A percentile compares a stretch with the other conserved stretches of the same genome.
Evolutionary conservation across 2,113 vertebrate genomes (phyloP).

Genomic region (Lamprologus ornatipinnis): DNA sequence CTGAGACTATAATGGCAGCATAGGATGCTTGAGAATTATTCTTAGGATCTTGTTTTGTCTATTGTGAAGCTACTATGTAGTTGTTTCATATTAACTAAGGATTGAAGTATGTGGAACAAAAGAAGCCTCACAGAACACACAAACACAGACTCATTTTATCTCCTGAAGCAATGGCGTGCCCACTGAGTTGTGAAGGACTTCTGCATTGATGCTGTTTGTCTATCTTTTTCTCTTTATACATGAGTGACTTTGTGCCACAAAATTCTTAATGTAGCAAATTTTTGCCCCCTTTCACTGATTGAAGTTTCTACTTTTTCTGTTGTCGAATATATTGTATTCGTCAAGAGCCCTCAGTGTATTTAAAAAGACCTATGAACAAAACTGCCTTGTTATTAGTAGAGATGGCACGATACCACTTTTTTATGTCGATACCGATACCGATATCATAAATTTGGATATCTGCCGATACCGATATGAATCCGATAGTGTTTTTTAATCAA

Average conservation of each 20-base stretch:
- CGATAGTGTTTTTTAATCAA: neutral
- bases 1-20: neutral
- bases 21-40: slow-evolving; percentile 19
- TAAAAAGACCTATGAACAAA: neutral
- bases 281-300: neutral
- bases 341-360: neutral
- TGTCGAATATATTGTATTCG: neutral
- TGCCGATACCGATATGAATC: accelerated
- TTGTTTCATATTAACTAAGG: slow-evolving; percentile 27
- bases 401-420: neutral
- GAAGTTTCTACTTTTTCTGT: neutral
- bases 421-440: neutral
- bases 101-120: slow-evolving; percentile 28
- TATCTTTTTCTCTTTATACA: neutral
- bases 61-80: slow-evolving; percentile 10
- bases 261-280: neutral
- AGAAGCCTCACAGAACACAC: neutral
- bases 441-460: neutral
- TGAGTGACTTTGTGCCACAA: neutral
- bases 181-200: slow-evolving; percentile 45
- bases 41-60: slow-evolving; percentile 20
- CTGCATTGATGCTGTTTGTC: neutral
- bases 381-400: neutral
- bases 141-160: neutral
- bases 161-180: slow-evolving; percentile 9